Percentiles rank a stretch among this genome's conserved stretches.
Conservation (phyloP, 1,140 invertebrate genomes). For the Daktulosphaira vitifoliae region DNA sequence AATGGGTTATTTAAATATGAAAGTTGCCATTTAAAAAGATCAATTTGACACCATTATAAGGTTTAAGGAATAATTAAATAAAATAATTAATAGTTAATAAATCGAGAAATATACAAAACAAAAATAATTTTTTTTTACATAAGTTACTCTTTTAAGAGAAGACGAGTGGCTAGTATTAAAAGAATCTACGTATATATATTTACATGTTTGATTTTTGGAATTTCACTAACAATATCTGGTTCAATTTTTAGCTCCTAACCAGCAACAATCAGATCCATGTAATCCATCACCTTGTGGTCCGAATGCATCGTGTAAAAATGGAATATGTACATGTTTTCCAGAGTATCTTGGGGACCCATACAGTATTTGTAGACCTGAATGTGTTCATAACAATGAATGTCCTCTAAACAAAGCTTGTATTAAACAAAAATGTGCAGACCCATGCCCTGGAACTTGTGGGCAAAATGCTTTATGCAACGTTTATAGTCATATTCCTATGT, state of each 20-base stretch:
- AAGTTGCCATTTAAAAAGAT: too few species aligned
- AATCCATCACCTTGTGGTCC: slow-evolving; percentile 59
- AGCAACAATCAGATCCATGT: slow-evolving; percentile 51
- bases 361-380: slow-evolving; percentile 46
- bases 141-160: too few species aligned
- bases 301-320: slow-evolving; percentile 52
- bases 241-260: slow-evolving; percentile 29
- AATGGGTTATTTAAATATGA: too few species aligned
- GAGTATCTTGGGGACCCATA: slow-evolving; percentile 52
- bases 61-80: too few species aligned
- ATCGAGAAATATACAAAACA: too few species aligned
- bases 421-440: slow-evolving; percentile 48
- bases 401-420: slow-evolving; percentile 46
- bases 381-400: slow-evolving; percentile 48
- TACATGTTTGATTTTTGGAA: too few species aligned
- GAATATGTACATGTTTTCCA: slow-evolving; percentile 47
- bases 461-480: slow-evolving; percentile 47
- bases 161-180: too few species aligned
- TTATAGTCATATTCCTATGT: slow-evolving; percentile 47
- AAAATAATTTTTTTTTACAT: too few species aligned
- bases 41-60: too few species aligned
- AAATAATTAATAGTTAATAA: too few species aligned
- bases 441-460: slow-evolving; percentile 49
- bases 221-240: not conserved
- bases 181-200: too few species aligned